phyloP scores from a whole-genome alignment of 2,113 vertebrate species.

The Limanda limanda region DNA sequence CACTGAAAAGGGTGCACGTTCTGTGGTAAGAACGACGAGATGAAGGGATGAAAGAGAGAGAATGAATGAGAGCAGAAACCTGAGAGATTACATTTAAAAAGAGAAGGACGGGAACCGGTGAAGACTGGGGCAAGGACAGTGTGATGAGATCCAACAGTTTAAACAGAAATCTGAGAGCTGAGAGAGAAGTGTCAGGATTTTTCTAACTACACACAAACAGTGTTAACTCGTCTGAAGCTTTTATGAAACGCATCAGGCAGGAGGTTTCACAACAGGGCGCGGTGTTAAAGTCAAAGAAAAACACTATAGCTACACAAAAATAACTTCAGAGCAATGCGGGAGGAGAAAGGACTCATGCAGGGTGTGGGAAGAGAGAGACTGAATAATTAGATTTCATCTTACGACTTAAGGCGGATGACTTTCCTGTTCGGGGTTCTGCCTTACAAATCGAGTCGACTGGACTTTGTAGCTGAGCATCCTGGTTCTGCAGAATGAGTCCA shows the following conservation, averaged over 20 bases:
- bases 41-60: not conserved
- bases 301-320: constrained; percentile 30
- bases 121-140: not conserved
- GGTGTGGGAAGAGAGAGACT: not conserved
- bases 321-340: constrained; percentile 13
- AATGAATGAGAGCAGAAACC: not conserved
- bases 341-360: not conserved
- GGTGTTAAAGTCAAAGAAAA: constrained; percentile 42
- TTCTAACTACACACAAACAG: constrained; percentile 31
- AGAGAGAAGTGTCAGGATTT: constrained; percentile 15
- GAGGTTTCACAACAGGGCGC: constrained; percentile 47
- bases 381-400: not conserved
- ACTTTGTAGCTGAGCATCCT: no score
- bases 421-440: no score
- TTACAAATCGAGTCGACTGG: no score
- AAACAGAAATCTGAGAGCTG: constrained; percentile 4
- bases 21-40: constrained; percentile 80
- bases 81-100: constrained; percentile 25
- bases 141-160: constrained; percentile 4
- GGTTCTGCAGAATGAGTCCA: no score
- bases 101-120: not conserved
- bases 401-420: no score
- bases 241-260: constrained; percentile 44
- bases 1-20: constrained; percentile 79
- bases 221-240: constrained; percentile 28